Evolutionary conservation across 35 echinoderm and acorn worm species (phyloP).

Genomic region (Apostichopus parvimensis): DNA sequence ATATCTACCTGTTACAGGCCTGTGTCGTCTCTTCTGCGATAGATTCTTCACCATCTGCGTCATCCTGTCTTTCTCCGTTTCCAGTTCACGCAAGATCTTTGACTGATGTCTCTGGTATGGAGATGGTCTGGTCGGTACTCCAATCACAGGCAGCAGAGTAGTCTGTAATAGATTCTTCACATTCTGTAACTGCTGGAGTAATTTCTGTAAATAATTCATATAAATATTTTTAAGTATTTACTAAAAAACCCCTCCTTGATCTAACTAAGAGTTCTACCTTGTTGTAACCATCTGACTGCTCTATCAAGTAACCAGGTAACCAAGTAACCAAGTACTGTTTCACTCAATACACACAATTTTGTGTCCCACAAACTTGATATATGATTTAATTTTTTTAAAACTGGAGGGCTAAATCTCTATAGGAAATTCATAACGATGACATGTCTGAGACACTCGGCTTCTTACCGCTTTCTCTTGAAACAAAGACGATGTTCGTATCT

Average conservation of each 20-base stretch:
- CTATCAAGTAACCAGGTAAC: no score
- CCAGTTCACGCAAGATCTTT: constrained; percentile 18
- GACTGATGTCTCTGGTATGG: constrained; percentile 3
- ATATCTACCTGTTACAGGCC: constrained; percentile 3
- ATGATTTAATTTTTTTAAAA: neutral
- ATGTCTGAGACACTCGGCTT: neutral
- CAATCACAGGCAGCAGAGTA: constrained; percentile 15
- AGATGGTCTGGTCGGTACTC: constrained; percentile 8
- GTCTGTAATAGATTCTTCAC: constrained; percentile 20
- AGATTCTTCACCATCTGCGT: constrained; percentile 17
- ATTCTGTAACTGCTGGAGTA: constrained; percentile 24
- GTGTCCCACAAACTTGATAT: neutral
- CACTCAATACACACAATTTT: neutral
- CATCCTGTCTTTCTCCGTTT: constrained; percentile 14
- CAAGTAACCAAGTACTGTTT: no score
- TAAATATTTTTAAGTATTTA: neutral
- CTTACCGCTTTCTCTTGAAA: constrained; percentile 18
- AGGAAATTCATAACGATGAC: no score
- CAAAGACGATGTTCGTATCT: neutral
- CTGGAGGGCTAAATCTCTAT: no score
- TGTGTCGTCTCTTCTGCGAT: neutral
- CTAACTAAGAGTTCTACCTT: no score
- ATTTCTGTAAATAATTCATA: neutral
- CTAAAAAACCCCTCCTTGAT: no score
- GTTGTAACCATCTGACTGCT: no score